phyloP scores from a whole-genome alignment of 2,797 vertebrate genomes.

The Aplochiton taeniatus region DNA sequence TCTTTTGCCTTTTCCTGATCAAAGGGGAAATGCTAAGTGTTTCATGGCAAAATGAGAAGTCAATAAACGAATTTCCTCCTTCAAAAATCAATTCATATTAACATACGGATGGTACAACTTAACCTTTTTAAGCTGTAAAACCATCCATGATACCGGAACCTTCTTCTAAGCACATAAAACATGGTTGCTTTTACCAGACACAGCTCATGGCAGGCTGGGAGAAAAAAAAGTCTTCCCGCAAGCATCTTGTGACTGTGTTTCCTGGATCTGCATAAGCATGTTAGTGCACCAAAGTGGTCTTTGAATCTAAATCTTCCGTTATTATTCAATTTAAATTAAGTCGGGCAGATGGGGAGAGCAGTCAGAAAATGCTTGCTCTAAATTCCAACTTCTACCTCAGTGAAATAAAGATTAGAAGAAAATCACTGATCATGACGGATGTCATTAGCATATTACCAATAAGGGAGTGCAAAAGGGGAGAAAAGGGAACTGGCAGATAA shows the following conservation, averaged over 20 bases:
- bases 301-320: conserved; percentile 80
- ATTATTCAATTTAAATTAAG: conserved; percentile 87
- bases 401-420: conserved; percentile 95
- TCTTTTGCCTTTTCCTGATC: not conserved
- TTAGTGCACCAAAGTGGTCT: conserved; percentile 59
- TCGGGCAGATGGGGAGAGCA: conserved; percentile 83
- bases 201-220: conserved; percentile 51
- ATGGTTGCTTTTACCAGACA: conserved; percentile 29
- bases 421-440: conserved; percentile 92
- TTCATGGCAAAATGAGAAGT: conserved; percentile 6
- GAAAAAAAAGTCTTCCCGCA: conserved; percentile 39
- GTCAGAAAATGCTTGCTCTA: conserved; percentile 82
- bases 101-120: conserved; percentile 20
- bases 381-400: conserved; percentile 88
- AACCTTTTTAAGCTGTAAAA: conserved; percentile 31
- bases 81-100: conserved; percentile 10
- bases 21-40: not conserved
- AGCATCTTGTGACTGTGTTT: conserved; percentile 52
- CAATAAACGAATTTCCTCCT: conserved; percentile 12
- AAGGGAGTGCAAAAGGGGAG: conserved; percentile 81
- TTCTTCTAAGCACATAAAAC: conserved; percentile 40
- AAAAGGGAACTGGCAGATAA: conserved; percentile 82
- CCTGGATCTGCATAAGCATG: conserved; percentile 55
- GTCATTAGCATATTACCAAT: conserved; percentile 96
- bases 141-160: conserved; percentile 30